Base-by-base conservation (phyloP, 2,113 vertebrate genomes). In the Mystacornis crossleyi region DNA sequence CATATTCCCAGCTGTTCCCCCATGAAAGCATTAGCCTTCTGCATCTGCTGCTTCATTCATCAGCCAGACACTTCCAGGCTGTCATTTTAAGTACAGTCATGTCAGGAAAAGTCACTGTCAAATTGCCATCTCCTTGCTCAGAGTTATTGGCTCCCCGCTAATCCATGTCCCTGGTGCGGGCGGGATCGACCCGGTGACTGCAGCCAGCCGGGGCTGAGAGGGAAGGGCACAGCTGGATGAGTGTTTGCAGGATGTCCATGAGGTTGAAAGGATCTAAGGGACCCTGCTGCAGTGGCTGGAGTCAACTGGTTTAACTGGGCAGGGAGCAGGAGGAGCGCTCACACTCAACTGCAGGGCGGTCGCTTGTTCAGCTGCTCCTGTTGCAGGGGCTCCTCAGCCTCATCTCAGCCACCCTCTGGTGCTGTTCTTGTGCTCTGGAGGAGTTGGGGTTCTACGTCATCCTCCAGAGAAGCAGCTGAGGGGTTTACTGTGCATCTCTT, bases 21-120 rank as follows among this genome's bases (percentile, higher is more conserved):
- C 94, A 87, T 91, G 95, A 83, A 17, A 91, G 93, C 90, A 31
- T 94, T 82, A 60, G 64, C 69, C 84, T 74, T 54, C 84, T 93
- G 81, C 91, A 85, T 91, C 93, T 95, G 90, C 94, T 95, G 93
- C 87, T 82, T 96, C 95, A 77, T 86, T 96, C 92, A 91, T 91
- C 93, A 96, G 87, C 8, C 4, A 77, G 78, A 70, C 93, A 19
- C 91, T 94, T 82, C 45, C 73, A 87, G 81, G 81, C 88, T 96
- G 95, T 91, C 93, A 50, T 70, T 69, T 90, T 57, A 65, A 96
- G 87, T 90, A 54, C 47, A 58, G 87, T 85, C 50, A 7, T 90
- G 90, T 92, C 93, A 97, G 85, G 67, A 93, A 33, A 95, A 96
- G 95, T 96, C 91, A 55, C 85, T 83, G 71, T 90, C 93, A 90